Evolutionary conservation across 2,888 invertebrate species (phyloP).

Genomic region (Lomographa bimaculata): DNA sequence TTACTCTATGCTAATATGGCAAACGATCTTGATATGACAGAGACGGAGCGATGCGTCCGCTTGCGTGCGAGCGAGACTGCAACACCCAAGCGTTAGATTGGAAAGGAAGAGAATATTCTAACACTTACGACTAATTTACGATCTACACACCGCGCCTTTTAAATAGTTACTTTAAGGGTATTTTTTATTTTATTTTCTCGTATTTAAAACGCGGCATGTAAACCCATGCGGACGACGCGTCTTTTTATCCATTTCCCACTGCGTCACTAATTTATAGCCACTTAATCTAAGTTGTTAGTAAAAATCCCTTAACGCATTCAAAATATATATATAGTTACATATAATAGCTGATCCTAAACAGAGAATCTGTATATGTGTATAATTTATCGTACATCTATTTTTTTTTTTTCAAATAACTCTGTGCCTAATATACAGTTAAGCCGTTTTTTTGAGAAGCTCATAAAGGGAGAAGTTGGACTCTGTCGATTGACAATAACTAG

Average conservation of each 20-base stretch:
- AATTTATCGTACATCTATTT: slow-evolving; percentile 72
- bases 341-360: slow-evolving; percentile 71
- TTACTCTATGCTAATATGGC: slow-evolving; percentile 75
- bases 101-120: slow-evolving; percentile 50
- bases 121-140: slow-evolving; percentile 42
- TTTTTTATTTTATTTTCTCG: too few species aligned
- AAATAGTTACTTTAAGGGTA: too few species aligned
- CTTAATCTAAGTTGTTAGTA: slow-evolving; percentile 80
- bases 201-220: slow-evolving; percentile 14
- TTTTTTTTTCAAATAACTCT: slow-evolving; percentile 66
- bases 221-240: slow-evolving; percentile 40
- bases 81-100: slow-evolving; percentile 37
- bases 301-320: slow-evolving; percentile 82
- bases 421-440: slow-evolving; percentile 81
- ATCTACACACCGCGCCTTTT: slow-evolving; percentile 15
- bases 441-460: slow-evolving; percentile 76
- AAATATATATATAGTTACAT: slow-evolving; percentile 77
- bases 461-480: slow-evolving; percentile 52
- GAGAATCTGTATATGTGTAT: slow-evolving; percentile 74
- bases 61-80: slow-evolving; percentile 47
- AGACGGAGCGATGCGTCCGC: slow-evolving; percentile 45
- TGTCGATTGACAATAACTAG: slow-evolving; percentile 54
- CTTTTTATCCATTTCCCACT: slow-evolving; percentile 51
- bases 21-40: slow-evolving; percentile 76
- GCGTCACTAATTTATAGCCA: slow-evolving; percentile 60